A percentile compares a stretch with the other conserved stretches of the same genome.
Conservation (phyloP, 2,797 vertebrate genomes). For the Hylomyscus alleni region DNA sequence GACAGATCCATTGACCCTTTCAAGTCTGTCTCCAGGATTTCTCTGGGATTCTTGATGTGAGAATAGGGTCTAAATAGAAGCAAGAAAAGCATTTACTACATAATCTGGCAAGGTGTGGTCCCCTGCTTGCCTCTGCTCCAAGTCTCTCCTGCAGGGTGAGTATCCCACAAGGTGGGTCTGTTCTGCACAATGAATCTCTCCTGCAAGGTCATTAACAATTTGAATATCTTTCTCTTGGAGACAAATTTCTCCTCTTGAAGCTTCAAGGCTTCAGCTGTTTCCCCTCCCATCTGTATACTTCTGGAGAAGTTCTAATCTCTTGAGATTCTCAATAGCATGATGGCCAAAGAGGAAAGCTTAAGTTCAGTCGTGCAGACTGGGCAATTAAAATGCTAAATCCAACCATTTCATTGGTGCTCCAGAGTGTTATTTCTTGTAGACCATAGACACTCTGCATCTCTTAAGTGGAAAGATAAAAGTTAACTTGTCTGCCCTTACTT, state of each 20-base stretch:
- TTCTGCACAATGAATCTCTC: not conserved
- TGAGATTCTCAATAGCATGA: not conserved
- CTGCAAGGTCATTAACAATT: not conserved
- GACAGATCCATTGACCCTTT: not conserved
- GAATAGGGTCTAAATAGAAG: not conserved
- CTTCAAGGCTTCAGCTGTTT: not conserved
- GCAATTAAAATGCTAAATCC: constrained; percentile 30
- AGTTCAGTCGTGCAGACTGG: not conserved
- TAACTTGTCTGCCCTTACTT: not conserved
- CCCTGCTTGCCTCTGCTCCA: not conserved
- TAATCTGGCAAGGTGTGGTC: not conserved
- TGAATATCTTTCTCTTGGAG: not conserved
- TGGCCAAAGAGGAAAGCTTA: not conserved
- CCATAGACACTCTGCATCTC: fast-evolving
- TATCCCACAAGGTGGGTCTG: not conserved
- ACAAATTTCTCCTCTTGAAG: not conserved
- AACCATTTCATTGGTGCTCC: not conserved
- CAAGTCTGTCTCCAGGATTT: not conserved
- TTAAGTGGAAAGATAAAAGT: not conserved
- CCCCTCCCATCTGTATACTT: not conserved
- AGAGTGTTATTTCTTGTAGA: fast-evolving
- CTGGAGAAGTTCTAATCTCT: not conserved
- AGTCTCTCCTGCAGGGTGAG: not conserved
- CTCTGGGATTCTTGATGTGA: not conserved
- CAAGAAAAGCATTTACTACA: not conserved